Conservation (phyloP, 2,888 invertebrate species). For the Phyto melanocephala region DNA sequence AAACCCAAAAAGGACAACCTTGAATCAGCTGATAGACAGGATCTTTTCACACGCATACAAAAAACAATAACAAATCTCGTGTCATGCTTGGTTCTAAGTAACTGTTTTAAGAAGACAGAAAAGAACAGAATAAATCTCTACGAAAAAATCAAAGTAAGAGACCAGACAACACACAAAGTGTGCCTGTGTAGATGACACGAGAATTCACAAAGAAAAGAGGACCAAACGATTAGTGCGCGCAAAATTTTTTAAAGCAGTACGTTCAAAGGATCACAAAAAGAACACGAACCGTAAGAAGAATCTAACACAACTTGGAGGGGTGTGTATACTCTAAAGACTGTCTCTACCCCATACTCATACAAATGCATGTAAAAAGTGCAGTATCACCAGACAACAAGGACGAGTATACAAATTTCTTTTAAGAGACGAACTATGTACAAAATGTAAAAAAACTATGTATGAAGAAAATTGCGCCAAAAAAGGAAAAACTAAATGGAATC, state of each 20-base stretch:
- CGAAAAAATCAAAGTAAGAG: slow-evolving; percentile 30
- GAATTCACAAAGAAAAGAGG: slow-evolving; percentile 29
- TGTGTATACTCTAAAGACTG: slow-evolving; percentile 19
- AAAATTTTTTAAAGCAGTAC: slow-evolving; percentile 51
- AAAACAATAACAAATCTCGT: slow-evolving; percentile 21
- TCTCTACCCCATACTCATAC: background rate
- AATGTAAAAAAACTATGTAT: slow-evolving; percentile 10
- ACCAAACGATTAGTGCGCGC: slow-evolving; percentile 51
- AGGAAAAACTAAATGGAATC: background rate
- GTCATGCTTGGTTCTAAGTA: slow-evolving; percentile 43
- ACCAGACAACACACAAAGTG: slow-evolving; percentile 46
- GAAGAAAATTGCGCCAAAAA: slow-evolving; percentile 56
- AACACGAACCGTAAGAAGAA: slow-evolving; percentile 23
- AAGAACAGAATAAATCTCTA: slow-evolving; percentile 8
- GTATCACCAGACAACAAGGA: slow-evolving; percentile 33
- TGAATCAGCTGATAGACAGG: slow-evolving; percentile 53
- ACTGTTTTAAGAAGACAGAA: slow-evolving; percentile 18
- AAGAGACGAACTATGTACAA: background rate
- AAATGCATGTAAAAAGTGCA: slow-evolving; percentile 47
- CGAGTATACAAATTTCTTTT: background rate
- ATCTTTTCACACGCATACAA: background rate
- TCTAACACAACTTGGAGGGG: slow-evolving; percentile 20
- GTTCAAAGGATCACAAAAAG: slow-evolving; percentile 46
- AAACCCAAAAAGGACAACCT: slow-evolving; percentile 49
- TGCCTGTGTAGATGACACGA: slow-evolving; percentile 52